phyloP scores from a whole-genome alignment of 2,888 invertebrate genomes.

The Melanostoma scalare region DNA sequence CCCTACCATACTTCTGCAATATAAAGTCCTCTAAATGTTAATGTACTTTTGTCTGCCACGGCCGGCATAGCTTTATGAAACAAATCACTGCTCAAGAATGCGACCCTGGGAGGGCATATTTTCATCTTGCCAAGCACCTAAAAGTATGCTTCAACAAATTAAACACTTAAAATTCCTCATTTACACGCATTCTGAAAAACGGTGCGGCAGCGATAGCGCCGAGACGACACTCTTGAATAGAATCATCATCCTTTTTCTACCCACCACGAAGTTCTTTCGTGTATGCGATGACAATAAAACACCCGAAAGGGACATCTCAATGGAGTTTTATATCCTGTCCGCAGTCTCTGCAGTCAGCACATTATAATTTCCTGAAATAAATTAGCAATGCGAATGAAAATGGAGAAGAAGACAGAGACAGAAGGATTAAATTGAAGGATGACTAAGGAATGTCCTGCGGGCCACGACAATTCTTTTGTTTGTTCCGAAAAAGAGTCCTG shows the following conservation, averaged over 20 bases:
- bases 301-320: conserved; percentile 69
- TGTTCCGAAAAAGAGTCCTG: conserved; percentile 34
- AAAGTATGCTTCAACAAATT: conserved; percentile 70
- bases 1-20: conserved; percentile 1
- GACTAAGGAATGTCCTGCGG: conserved; percentile 62
- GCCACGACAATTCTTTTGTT: conserved; percentile 68
- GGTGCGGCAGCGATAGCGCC: background rate
- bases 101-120: conserved; percentile 43
- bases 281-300: conserved; percentile 67
- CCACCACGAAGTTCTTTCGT: conserved; percentile 22
- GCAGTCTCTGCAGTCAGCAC: conserved; percentile 73
- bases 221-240: conserved; percentile 47
- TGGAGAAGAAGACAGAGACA: conserved; percentile 43
- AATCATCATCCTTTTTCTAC: conserved; percentile 57
- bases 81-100: conserved; percentile 34
- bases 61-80: background rate
- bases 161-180: conserved; percentile 72
- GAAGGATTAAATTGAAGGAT: conserved; percentile 25
- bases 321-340: conserved; percentile 71
- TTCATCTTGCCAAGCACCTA: conserved; percentile 52
- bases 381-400: conserved; percentile 71
- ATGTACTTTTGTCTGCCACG: conserved; percentile 12
- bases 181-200: conserved; percentile 62
- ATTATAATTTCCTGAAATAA: conserved; percentile 73
- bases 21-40: conserved; percentile 41